Evolutionary conservation across 2,113 vertebrate species (phyloP).

Genomic region (Polyodon spathula): DNA sequence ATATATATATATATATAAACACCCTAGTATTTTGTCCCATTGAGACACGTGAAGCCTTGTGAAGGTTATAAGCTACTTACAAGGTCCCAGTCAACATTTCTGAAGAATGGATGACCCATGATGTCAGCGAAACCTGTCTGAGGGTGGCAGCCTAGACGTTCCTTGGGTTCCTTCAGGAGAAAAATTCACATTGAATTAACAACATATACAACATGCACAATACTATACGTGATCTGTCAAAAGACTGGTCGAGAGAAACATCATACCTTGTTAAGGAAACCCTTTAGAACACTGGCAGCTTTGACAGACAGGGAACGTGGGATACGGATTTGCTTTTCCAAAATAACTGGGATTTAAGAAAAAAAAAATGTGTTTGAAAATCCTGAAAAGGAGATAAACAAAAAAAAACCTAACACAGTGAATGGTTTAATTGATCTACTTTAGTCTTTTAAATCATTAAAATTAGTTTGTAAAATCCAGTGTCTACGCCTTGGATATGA

Average conservation of each 20-base stretch:
- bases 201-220: no score
- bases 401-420: no score
- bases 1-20: no score
- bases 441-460: no score
- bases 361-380: constrained; percentile 4
- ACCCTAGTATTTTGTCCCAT: no score
- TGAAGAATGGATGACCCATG: constrained; percentile 90
- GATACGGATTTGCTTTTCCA: constrained; percentile 98
- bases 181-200: neutral
- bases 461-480: no score
- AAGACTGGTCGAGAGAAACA: neutral
- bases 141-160: constrained; percentile 93
- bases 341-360: constrained; percentile 72
- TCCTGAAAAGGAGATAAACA: no score
- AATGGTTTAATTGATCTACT: no score
- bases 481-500: no score
- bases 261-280: constrained; percentile 95
- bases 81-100: constrained; percentile 95
- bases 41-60: no score
- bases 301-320: constrained; percentile 95
- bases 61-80: constrained; percentile 51
- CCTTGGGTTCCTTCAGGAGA: constrained; percentile 78
- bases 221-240: no score
- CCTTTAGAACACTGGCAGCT: constrained; percentile 94
- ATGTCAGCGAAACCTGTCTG: constrained; percentile 97